phyloP scores from a whole-genome alignment of 2,888 invertebrate species.

The Trimorus sp. region DNA sequence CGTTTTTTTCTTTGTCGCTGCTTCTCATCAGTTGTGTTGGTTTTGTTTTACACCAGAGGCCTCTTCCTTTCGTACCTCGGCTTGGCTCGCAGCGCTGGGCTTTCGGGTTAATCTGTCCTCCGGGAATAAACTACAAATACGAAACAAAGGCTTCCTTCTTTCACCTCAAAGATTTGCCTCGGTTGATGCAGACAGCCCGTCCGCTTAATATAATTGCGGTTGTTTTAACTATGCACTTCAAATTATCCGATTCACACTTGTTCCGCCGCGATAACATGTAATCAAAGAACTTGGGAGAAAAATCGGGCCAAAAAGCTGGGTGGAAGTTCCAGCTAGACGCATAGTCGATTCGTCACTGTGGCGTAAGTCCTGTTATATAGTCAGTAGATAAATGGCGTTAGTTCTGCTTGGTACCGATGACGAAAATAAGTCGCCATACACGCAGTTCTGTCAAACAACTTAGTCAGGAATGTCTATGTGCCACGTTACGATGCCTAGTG shows the following conservation, averaged over 20 bases:
- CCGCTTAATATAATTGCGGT: conserved; percentile 25
- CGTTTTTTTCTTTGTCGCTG: conserved; percentile 67
- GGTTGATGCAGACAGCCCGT: conserved; percentile 55
- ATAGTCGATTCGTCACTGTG: background rate
- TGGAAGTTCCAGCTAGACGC: background rate
- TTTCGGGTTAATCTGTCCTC: conserved; percentile 77
- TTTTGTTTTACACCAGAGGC: conserved; percentile 64
- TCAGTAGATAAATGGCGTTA: conserved; percentile 24
- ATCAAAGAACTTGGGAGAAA: too few species aligned
- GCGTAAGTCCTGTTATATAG: conserved; percentile 6
- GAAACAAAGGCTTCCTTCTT: conserved; percentile 74
- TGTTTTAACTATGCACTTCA: conserved; percentile 15
- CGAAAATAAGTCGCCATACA: conserved; percentile 38
- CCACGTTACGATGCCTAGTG: conserved; percentile 37
- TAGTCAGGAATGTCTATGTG: conserved; percentile 31
- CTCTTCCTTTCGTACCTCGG: conserved; percentile 59
- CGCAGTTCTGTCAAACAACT: conserved; percentile 35
- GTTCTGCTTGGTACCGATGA: conserved; percentile 19
- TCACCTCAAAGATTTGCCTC: conserved; percentile 44
- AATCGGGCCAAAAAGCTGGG: too few species aligned
- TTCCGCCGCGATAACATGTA: background rate
- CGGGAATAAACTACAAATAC: conserved; percentile 77
- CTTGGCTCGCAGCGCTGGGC: conserved; percentile 53
- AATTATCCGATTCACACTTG: conserved; percentile 24
- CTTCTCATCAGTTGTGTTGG: conserved; percentile 52